Evolutionary conservation across 2,797 vertebrate species (phyloP).

Genomic region (Labeo calbasu): DNA sequence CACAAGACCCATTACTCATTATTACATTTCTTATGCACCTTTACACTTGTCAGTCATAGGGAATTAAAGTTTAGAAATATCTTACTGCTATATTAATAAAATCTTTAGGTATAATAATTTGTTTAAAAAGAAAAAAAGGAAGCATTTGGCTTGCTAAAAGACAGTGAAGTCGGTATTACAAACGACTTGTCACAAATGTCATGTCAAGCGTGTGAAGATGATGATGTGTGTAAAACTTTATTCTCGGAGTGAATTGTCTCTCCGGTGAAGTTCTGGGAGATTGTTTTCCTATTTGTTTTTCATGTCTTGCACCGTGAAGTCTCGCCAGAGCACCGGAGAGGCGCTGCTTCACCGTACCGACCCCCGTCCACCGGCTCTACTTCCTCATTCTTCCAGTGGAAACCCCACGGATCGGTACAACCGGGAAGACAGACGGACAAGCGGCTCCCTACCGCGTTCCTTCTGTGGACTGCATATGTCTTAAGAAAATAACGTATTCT

Average conservation of each 20-base stretch:
- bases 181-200: not conserved
- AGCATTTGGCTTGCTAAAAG: not conserved
- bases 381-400: conserved; percentile 82
- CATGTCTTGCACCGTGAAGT: conserved; percentile 48
- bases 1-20: conserved; percentile 36
- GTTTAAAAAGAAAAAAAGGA: not conserved
- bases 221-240: not conserved
- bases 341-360: conserved; percentile 60
- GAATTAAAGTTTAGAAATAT: not conserved
- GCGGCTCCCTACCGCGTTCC: conserved; percentile 8
- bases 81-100: not conserved
- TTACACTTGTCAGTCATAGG: not conserved
- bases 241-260: not conserved
- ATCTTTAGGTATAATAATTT: not conserved
- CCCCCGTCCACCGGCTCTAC: conserved; percentile 64
- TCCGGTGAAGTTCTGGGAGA: not conserved
- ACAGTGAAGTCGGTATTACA: not conserved
- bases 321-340: conserved; percentile 58
- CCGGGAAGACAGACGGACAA: conserved; percentile 37
- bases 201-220: not conserved
- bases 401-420: conserved; percentile 73
- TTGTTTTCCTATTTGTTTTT: conserved; percentile 28
- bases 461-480: conserved; percentile 16
- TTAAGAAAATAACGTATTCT: not conserved
- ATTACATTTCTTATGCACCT: not conserved